Percentiles rank a stretch among this genome's conserved stretches.
Conservation (phyloP, 2,797 vertebrate species). For the Tenualosa ilisha region DNA sequence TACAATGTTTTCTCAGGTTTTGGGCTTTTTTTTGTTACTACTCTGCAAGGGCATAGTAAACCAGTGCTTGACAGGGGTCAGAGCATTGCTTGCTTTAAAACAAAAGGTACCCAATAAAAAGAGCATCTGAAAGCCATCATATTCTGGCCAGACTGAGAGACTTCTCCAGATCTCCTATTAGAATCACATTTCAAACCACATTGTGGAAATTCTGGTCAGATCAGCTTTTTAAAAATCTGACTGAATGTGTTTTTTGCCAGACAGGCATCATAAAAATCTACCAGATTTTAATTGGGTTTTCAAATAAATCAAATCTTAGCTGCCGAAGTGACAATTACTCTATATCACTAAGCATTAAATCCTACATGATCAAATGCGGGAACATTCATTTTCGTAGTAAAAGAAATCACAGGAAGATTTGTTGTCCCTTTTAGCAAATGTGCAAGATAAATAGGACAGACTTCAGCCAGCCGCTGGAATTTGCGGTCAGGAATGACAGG, state of each 20-base stretch:
- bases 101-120: background rate
- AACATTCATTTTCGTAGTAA: background rate
- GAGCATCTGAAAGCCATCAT: background rate
- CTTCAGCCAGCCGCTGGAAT: conserved; percentile 85
- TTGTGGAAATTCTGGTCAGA: background rate
- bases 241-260: background rate
- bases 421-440: background rate
- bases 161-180: background rate
- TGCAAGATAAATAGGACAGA: conserved; percentile 52
- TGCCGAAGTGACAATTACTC: background rate
- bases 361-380: background rate
- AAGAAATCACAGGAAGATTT: background rate
- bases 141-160: background rate
- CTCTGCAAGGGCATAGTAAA: background rate
- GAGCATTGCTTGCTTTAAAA: background rate
- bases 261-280: background rate
- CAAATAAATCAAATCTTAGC: background rate
- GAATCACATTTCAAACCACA: background rate
- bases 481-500: conserved; percentile 89
- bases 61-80: background rate
- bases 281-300: background rate
- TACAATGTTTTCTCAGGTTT: background rate
- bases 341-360: background rate
- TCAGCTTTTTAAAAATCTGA: background rate
- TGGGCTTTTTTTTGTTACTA: background rate